These are phyloP conservation scores for Baryphthengus martii DNA, from an alignment of 2,113 vertebrate genomes.

Conservation along the genomic window DNA sequence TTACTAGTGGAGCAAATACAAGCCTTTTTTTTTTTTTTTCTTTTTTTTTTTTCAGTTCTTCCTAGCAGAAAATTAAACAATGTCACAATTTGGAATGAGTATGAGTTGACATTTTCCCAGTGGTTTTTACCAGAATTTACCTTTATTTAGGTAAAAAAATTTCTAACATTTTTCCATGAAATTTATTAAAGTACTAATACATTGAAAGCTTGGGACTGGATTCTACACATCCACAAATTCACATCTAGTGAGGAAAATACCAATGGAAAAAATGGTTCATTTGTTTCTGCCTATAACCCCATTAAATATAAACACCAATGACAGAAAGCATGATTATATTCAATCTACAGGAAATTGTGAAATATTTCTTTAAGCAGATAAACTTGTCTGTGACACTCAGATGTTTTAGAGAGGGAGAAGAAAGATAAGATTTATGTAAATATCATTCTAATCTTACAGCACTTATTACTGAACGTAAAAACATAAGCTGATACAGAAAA, in stretches of 20 bases:
- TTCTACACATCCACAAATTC: not conserved
- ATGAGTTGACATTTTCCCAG: slow-evolving; percentile 24
- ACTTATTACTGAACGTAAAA: not conserved
- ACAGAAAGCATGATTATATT: not conserved
- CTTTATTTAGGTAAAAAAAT: not conserved
- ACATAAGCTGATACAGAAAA: not conserved
- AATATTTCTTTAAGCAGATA: not conserved
- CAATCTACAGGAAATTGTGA: not conserved
- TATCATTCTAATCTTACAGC: not conserved
- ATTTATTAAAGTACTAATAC: not conserved
- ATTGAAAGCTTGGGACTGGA: not conserved
- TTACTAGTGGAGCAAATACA: slow-evolving; percentile 28
- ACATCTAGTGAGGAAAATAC: not conserved
- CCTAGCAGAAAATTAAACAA: slow-evolving; percentile 64
- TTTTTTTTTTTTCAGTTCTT: slow-evolving; percentile 49
- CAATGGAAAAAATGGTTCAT: not conserved
- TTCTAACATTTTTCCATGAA: not conserved
- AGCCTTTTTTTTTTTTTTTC: slow-evolving; percentile 22
- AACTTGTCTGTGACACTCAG: not conserved
- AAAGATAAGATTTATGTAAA: not conserved
- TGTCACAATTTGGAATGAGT: slow-evolving; percentile 9
- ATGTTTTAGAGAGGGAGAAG: not conserved
- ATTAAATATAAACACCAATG: not conserved
- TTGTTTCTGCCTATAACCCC: not conserved
- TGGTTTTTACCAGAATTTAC: not conserved